phyloP scores from a whole-genome alignment of 2,888 invertebrate genomes.

The Imbricaverruca yamaguchii region DNA sequence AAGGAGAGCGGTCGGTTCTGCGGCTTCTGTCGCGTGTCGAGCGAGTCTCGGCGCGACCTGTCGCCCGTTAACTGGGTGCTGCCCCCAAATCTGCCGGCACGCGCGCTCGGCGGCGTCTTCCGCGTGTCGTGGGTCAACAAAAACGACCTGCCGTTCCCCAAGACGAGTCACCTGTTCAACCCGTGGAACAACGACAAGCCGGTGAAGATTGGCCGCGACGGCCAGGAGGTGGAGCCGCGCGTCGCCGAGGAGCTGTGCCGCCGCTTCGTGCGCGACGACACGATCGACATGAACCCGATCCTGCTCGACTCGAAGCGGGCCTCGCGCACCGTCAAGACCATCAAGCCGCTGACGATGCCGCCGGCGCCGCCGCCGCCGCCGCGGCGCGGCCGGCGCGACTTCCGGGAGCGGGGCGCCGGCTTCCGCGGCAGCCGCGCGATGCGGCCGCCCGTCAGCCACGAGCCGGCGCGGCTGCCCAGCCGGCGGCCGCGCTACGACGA shows the following conservation, averaged over 20 bases:
- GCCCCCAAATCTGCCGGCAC: conserved; percentile 84
- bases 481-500: conserved; percentile 16
- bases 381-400: conserved; percentile 28
- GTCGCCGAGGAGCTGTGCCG: conserved; percentile 91
- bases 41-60: conserved; percentile 82
- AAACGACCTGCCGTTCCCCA: conserved; percentile 85
- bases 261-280: conserved; percentile 86
- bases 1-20: conserved; percentile 88
- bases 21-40: conserved; percentile 80
- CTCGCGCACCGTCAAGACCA: conserved; percentile 9
- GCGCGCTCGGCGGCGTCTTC: conserved; percentile 91
- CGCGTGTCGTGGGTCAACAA: conserved; percentile 92
- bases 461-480: background rate
- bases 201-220: conserved; percentile 98
- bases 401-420: background rate
- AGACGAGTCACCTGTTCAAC: conserved; percentile 87
- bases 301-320: conserved; percentile 54
- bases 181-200: conserved; percentile 98
- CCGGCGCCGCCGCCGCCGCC: conserved; percentile 22
- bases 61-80: conserved; percentile 86
- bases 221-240: conserved; percentile 89
- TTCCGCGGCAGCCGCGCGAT: background rate
- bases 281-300: conserved; percentile 78
- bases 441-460: background rate
- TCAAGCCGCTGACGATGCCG: conserved; percentile 5